A percentile compares a stretch with the other conserved stretches of the same genome.
Conservation (phyloP, 2,797 vertebrate species). For the Amphiprion clarkii region DNA sequence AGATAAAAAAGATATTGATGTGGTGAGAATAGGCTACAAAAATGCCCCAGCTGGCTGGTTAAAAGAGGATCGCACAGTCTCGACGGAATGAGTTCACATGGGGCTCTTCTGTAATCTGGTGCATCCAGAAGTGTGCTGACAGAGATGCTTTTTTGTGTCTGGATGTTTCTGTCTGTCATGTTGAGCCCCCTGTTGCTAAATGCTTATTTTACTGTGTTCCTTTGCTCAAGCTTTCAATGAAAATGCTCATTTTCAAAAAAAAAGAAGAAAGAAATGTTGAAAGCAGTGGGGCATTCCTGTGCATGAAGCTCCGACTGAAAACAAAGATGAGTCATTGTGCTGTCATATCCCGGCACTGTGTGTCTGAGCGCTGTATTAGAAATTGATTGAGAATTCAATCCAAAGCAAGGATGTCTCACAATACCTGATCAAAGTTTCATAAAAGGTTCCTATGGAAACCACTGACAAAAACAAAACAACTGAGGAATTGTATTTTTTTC, state of each 20-base stretch:
- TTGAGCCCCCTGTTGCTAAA: neutral
- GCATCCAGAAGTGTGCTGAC: neutral
- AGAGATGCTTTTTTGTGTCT: neutral
- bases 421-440: constrained; percentile 13
- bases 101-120: neutral
- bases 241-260: neutral
- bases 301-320: neutral
- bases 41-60: constrained; percentile 7
- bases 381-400: neutral
- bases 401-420: neutral
- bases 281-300: neutral
- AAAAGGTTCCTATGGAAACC: constrained; percentile 27
- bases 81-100: neutral
- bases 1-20: neutral
- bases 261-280: neutral
- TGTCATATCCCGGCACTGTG: neutral
- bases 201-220: neutral
- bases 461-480: neutral
- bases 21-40: constrained; percentile 10
- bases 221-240: constrained; percentile 6
- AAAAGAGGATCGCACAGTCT: neutral
- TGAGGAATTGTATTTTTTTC: neutral
- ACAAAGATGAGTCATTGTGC: neutral
- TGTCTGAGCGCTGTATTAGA: neutral
- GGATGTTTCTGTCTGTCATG: too few species aligned